phyloP scores from a whole-genome alignment of 2,113 vertebrate genomes.

The Sorex fumeus region DNA sequence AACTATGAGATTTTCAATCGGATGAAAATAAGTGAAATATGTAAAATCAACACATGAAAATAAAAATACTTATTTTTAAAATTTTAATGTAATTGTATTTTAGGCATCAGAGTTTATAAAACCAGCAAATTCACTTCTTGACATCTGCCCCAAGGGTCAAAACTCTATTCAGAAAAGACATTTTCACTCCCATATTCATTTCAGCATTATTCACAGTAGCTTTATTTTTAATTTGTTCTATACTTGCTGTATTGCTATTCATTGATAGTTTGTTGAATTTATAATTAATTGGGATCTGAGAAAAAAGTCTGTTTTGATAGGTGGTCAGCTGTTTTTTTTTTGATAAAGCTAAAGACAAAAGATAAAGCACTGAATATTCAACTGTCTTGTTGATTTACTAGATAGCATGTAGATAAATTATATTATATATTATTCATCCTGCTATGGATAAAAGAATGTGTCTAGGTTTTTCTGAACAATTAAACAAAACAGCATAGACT shows the following conservation, averaged over 20 bases:
- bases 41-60: constrained; percentile 72
- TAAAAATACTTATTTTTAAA: neutral
- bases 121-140: too few species aligned
- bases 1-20: constrained; percentile 53
- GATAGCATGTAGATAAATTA: constrained; percentile 1
- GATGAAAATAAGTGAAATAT: constrained; percentile 72
- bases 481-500: neutral
- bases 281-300: constrained; percentile 47
- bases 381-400: constrained; percentile 12
- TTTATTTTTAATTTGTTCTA: constrained; percentile 64
- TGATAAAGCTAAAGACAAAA: constrained; percentile 40
- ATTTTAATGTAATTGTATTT: too few species aligned
- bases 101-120: too few species aligned
- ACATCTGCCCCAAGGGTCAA: too few species aligned
- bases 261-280: constrained; percentile 73
- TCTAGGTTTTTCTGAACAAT: neutral
- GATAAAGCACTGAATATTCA: constrained; percentile 16
- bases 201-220: neutral
- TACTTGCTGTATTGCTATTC: constrained; percentile 1
- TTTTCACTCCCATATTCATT: too few species aligned
- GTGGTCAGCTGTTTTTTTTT: neutral
- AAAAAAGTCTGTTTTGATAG: constrained; percentile 21
- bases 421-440: neutral
- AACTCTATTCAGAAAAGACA: too few species aligned
- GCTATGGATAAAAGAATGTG: neutral